These are phyloP conservation scores for Ceratosolen solmsi DNA, from an alignment of 1,140 invertebrate genomes.

Conservation along the genomic window DNA sequence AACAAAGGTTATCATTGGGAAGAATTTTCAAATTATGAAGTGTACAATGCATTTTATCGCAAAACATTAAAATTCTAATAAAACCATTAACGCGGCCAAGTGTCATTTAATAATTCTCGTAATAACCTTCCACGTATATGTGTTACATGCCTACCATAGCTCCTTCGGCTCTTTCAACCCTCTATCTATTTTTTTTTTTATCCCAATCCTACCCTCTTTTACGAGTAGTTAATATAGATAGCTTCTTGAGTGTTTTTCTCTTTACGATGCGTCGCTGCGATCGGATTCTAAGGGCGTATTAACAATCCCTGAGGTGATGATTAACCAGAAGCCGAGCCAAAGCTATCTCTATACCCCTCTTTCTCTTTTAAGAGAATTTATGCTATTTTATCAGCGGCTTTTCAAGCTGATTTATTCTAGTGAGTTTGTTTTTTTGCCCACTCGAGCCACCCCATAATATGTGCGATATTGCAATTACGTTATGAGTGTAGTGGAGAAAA, in stretches of 20 bases:
- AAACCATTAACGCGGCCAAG: conserved; percentile 5
- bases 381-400: conserved; percentile 3
- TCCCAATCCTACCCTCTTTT: too few relatives aligned
- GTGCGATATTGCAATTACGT: too few relatives aligned
- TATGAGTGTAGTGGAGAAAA: too few relatives aligned
- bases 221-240: conserved; percentile 13
- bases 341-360: not conserved
- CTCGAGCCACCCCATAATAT: too few relatives aligned
- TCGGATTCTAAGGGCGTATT: conserved; percentile 11
- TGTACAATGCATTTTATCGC: too few relatives aligned
- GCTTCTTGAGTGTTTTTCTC: not conserved
- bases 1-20: too few relatives aligned
- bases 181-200: too few relatives aligned
- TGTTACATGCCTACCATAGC: not conserved
- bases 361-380: too few relatives aligned
- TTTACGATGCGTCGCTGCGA: not conserved
- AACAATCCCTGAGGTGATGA: conserved; percentile 14
- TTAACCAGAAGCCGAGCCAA: not conserved
- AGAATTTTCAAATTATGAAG: too few relatives aligned
- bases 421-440: not conserved
- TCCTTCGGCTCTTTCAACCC: not conserved
- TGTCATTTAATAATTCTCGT: conserved; percentile 28
- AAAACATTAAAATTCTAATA: conserved; percentile 27
- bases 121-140: not conserved
- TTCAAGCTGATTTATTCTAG: conserved; percentile 17